Percentiles rank a stretch among this genome's conserved stretches.
Evolutionary conservation across 2,888 invertebrate species (phyloP).

Genomic region (Dastarcus helophoroides): DNA sequence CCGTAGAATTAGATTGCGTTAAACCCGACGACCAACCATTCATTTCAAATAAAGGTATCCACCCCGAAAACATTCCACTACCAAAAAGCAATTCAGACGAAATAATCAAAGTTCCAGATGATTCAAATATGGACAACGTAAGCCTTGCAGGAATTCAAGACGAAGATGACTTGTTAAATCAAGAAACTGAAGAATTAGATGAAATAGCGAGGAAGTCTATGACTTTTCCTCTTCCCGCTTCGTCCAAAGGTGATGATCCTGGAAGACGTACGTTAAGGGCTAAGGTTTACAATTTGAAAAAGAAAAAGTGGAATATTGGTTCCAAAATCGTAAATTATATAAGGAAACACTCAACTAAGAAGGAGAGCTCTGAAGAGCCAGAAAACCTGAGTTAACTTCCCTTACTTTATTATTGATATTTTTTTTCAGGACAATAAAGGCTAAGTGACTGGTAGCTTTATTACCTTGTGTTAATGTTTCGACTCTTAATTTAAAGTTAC

Average conservation of each 20-base stretch:
- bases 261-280: conserved; percentile 17
- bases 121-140: conserved; percentile 17
- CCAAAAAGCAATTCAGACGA: conserved; percentile 11
- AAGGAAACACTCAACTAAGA: conserved; percentile 15
- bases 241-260: conserved; percentile 14
- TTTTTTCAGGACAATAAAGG: too few species aligned
- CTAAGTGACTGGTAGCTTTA: too few species aligned
- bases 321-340: conserved; percentile 22
- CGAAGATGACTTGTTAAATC: not conserved
- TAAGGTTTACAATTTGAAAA: conserved; percentile 18
- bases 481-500: too few species aligned
- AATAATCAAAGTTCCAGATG: conserved; percentile 11
- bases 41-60: conserved; percentile 11
- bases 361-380: conserved; percentile 4
- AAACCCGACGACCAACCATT: conserved; percentile 1
- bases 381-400: not conserved
- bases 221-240: conserved; percentile 20
- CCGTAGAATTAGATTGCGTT: conserved; percentile 17
- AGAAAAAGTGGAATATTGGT: conserved; percentile 25
- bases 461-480: too few species aligned
- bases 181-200: conserved; percentile 6
- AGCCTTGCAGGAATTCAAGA: conserved; percentile 10
- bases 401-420: not conserved
- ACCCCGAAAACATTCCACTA: conserved; percentile 15
- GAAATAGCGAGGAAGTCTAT: conserved; percentile 16